Evolutionary conservation across 2,888 invertebrate genomes (phyloP), one percentile per base, ranked within the genome.

Genomic region (Chloroclysta siterata): DNA sequence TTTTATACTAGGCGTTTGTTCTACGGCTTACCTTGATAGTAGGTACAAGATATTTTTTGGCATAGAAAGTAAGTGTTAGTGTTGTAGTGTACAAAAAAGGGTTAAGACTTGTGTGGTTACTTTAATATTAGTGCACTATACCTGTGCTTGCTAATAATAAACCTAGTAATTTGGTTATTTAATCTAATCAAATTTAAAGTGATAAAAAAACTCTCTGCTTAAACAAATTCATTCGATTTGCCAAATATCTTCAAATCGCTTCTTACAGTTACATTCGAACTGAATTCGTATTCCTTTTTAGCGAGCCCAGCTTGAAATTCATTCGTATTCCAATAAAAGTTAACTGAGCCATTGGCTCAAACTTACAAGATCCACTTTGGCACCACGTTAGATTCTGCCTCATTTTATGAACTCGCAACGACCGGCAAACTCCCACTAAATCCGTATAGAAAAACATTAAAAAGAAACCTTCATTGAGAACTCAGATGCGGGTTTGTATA

Each of bases 331-430:
- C 57, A 62, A 65, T 65, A 65, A 65, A 65, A 65, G 65, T 66
- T 60, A 66, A 66, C 64, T 63, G 69, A 59, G 56, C 57, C 65
- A 66, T 65, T 67, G 60, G 66, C 62, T 65, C 51, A 70, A 74
- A 77, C 73, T 75, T 76, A 65, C 60, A 56, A 67, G 73, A 70
- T 65, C 74, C 73, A 70, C 75, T 74, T 79, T 76, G 73, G 68
- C 68, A 73, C 72, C 72, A 63, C 63, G 66, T 63, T 51, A 60
- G 56, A 66, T 68, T 68, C 64, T 54, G 62, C 71, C 74, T 62
- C 67, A 63, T 61, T 65, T 61, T 68, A 68, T 64, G 70, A 65
- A 63, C 64, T 58, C 60, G 46, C 50, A 63, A 60, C 64, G 60
- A 62, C 65, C 65, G 65, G 65, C 61, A 60, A 47, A 42, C 61